Percentiles rank a stretch among this genome's conserved stretches.
Conservation (phyloP, 2,888 invertebrate genomes). For the Scaptomyza cyrtandrae region DNA sequence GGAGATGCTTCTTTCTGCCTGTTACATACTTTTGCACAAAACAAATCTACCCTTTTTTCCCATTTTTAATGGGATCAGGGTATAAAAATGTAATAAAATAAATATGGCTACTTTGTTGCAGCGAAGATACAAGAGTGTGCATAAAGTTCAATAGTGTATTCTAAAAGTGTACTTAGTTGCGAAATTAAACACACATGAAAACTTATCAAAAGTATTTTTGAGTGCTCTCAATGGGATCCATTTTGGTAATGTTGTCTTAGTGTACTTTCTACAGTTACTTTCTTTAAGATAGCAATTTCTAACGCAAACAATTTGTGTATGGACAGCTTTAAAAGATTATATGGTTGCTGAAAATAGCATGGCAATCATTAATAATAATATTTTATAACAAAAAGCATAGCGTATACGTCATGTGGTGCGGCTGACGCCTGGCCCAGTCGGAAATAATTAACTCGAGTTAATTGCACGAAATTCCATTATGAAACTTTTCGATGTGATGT, state of each 20-base stretch:
- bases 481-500: slow-evolving; percentile 11
- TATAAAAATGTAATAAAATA: too few species aligned
- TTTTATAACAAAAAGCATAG: slow-evolving; percentile 11
- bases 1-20: too few species aligned
- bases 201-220: neutral
- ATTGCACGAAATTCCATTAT: slow-evolving; percentile 26
- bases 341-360: neutral
- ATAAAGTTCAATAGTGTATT: too few species aligned
- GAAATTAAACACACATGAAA: neutral
- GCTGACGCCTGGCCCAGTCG: slow-evolving; percentile 11
- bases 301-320: neutral
- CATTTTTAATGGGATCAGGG: too few species aligned
- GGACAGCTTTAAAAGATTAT: too few species aligned
- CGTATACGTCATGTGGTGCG: slow-evolving; percentile 31
- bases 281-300: neutral
- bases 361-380: slow-evolving; percentile 9
- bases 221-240: neutral
- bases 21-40: too few species aligned
- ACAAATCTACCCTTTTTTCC: too few species aligned
- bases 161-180: too few species aligned
- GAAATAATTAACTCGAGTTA: slow-evolving; percentile 30
- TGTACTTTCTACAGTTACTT: neutral
- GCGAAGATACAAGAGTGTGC: too few species aligned
- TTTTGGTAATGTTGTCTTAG: neutral
- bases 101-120: too few species aligned